Evolutionary conservation across 2,113 vertebrate species (phyloP), one percentile per base, ranked within the genome.

Genomic region (Sapayoa aenigma): DNA sequence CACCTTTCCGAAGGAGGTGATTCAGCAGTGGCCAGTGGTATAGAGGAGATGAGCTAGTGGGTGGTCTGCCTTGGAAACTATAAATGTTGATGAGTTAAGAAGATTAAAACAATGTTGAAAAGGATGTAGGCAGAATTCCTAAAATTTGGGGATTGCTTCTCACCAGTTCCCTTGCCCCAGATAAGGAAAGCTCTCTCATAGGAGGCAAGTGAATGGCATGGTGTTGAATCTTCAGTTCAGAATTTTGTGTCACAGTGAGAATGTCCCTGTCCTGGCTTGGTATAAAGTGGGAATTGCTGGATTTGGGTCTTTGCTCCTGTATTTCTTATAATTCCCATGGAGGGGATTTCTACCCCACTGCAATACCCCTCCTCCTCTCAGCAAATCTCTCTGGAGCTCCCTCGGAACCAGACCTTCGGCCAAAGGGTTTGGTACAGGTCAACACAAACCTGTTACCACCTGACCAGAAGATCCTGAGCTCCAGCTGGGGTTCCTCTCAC

Each of bases 1-100:
- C 50, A 41, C 31, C 37, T 65, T 46, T 58, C 74, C 83, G 89
- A 42, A 68, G 55, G 44, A 87, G 46, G 27, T 80, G 89, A 66
- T 50, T 93, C 84, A 93, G 69, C 28, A 46, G 4, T 4, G 44
- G 72, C 33, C 79, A 27, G 39, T 55, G 71, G 16, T 62, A 50
- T 12, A 55, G 50, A 90, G 71, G 23, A 94, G 71, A 83, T 1
- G 30, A 91, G 58, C 11, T 84, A 44, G 81, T 19, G 47, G 65
- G 82, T 88, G 67, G 73, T 66, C 84, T 60, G 4, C 25, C 58
- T 49, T 18, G 39, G 50, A 42, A 79, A 73, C 41, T 66, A 3
- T 0, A 14, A 2, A 14, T 0, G 0, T 12, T 41, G 85, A 58
- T 83, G 77, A 67, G 50, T 75, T 67, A 42, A 0, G 46, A 4